Evolutionary conservation across 2,113 vertebrate genomes (phyloP).

Genomic region (Xerus inauris): DNA sequence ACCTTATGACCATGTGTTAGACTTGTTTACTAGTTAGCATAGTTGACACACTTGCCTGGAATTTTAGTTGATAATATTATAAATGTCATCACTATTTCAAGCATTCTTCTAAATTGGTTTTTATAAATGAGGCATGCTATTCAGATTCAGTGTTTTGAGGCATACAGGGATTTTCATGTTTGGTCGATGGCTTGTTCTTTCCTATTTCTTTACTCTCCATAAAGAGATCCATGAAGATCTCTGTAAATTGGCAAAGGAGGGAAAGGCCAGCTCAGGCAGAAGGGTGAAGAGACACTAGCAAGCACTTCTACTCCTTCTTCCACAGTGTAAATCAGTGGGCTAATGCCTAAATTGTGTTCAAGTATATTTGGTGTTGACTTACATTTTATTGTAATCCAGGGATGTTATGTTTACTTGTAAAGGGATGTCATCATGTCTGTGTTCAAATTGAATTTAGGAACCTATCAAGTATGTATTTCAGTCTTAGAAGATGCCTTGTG

Average conservation of each 20-base stretch:
- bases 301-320: not conserved
- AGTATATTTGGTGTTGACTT: not conserved
- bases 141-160: not conserved
- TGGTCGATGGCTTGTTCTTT: not conserved
- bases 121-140: not conserved
- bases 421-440: not conserved
- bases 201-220: not conserved
- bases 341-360: not conserved
- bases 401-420: not conserved
- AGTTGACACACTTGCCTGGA: not conserved
- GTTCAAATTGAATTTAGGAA: not conserved
- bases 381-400: not conserved
- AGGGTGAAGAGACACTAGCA: not conserved
- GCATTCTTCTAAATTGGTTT: not conserved
- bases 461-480: not conserved
- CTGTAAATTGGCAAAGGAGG: not conserved
- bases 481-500: not conserved
- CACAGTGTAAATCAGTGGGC: not conserved
- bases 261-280: not conserved
- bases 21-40: constrained; percentile 1
- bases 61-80: not conserved
- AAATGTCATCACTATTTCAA: not conserved
- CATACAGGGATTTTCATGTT: not conserved
- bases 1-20: not conserved
- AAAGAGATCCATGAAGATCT: not conserved